Base-by-base conservation (phyloP, 2,888 invertebrate genomes). In the Isoperla grammatica region DNA sequence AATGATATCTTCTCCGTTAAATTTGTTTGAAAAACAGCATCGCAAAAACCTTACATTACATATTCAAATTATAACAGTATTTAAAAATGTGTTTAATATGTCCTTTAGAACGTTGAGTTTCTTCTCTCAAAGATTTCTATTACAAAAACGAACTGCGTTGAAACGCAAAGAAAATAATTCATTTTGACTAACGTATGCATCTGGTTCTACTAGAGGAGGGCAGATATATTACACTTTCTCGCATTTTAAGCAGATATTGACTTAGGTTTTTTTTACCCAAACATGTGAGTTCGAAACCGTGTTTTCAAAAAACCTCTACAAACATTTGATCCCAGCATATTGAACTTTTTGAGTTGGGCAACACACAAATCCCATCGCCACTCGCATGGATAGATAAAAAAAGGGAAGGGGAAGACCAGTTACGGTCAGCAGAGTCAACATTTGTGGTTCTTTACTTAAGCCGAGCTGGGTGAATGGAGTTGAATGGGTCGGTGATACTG, bases 291-390 rank as follows among this genome's bases (percentile, higher is more conserved):
- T 17, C 17, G 17, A 19, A 45, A 45, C 45, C 45, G 15, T 45
- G 45, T 45, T 45, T 45, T n/a, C n/a, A 15, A 45, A 45, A 45
- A 45, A 45, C 6, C 6, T 45, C 45, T 17, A n/a, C 11, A 13
- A 3, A 15, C 45, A 17, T 11, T 45, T 11, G 45, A n/a, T 17
- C 17, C 9, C 15, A 13, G 45, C 45, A 53, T 53, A 53, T 53
- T 53, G 53, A 17, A 53, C 37, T 53, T 53, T 50, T 50, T 53
- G 50, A 35, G 50, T 35, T 12, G 22, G 12, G 11, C 8, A 54
- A 60, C 60, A 60, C 43, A 55, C 45, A 48, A 60, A 56, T 55
- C 20, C 60, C 60, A 60, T 60, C 60, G 23, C 56, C 45, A 13
- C 12, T 3, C 54, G 19, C 48, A 2, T 19, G 53, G 57, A 3